Evolutionary conservation across 2,113 vertebrate species (phyloP), one percentile per base, ranked within the genome.

Genomic region (Aythya baeri): DNA sequence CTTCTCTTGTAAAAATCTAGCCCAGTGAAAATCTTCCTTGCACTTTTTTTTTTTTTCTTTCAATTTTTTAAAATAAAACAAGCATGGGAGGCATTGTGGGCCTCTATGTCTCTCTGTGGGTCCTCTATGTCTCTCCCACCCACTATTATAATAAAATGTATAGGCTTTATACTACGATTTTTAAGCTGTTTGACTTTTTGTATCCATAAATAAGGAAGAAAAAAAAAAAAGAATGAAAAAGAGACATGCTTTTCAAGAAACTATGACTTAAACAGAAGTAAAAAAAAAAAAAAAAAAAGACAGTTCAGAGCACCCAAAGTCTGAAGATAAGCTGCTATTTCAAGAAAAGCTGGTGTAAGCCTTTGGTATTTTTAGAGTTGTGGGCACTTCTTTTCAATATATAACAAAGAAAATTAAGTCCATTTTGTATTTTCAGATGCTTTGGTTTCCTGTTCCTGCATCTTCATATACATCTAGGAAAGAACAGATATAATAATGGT

Each of bases 401-500:
- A 29, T 34, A 41, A 54, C 27, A 86, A 71, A 57, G 38, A 92
- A 82, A 68, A 63, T 58, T 17, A 68, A 71, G 29, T 43, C 25
- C 63, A 17, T 83, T 83, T 46, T 34, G 15, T 23, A 29, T 55
- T 86, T 96, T 91, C 81, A 59, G 38, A 50, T 70, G 31, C 18
- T 90, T 92, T 93, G 77, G 62, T 92, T 93, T 96, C 67, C 61
- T 86, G 36, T 73, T 94, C 22, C 59, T 3, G 0, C 41, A 13
- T 85, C 75, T 81, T 97, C 96, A 97, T 70, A 27, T 31, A 79
- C 25, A 77, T 70, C 96, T 97, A 96, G 75, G 44, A 91, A 82
- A 89, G 78, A 94, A 55, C 43, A 68, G 36, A 92, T 5, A 68
- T 4, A 16, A 36, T 18, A 72, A 41, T 9, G 29, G 17, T 25